A percentile compares a stretch with the other conserved stretches of the same genome.
Evolutionary conservation across 2,888 invertebrate genomes (phyloP).

Genomic region (Parnassius mnemosyne): DNA sequence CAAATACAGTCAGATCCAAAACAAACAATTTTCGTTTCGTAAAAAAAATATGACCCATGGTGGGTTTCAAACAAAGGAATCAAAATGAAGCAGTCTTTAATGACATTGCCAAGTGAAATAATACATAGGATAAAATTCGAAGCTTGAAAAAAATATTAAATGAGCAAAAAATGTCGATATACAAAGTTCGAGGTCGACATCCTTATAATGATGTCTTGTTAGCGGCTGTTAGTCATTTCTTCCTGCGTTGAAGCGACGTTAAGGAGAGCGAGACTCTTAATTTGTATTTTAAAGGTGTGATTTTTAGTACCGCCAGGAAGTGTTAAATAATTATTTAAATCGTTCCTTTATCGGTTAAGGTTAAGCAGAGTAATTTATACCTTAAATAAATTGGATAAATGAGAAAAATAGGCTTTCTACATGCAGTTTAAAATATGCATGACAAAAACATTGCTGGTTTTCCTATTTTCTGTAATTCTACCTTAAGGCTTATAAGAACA

Average conservation of each 20-base stretch:
- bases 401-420: no score
- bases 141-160: background rate
- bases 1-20: no score
- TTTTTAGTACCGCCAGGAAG: conserved; percentile 61
- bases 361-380: conserved; percentile 49
- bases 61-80: no score
- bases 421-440: no score
- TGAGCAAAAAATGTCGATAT: conserved; percentile 61
- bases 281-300: conserved; percentile 73
- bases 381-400: conserved; percentile 27
- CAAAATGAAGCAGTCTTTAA: no score
- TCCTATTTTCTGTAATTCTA: no score
- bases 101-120: no score
- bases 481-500: no score
- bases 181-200: conserved; percentile 52
- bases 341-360: conserved; percentile 44
- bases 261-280: conserved; percentile 67
- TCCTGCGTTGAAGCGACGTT: conserved; percentile 46
- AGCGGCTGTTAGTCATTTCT: conserved; percentile 69
- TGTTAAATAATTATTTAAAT: conserved; percentile 73
- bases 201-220: conserved; percentile 76
- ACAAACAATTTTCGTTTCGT: no score
- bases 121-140: no score
- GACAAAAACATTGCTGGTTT: no score
- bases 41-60: no score